Evolutionary conservation across 2,888 invertebrate genomes (phyloP).

Genomic region (Uropetala carovei): DNA sequence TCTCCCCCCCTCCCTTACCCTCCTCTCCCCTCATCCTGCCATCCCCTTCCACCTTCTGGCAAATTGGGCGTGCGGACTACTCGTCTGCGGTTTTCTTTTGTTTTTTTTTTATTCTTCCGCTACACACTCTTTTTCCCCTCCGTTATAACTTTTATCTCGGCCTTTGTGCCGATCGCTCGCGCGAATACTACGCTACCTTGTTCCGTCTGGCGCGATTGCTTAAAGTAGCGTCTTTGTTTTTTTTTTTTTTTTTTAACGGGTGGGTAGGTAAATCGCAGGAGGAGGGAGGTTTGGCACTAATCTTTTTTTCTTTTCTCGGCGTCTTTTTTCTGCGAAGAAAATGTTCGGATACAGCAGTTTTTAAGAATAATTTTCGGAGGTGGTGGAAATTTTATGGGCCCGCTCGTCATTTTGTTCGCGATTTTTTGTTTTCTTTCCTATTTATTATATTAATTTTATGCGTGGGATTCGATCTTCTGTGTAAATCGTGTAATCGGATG

Average conservation of each 20-base stretch:
- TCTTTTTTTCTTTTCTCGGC: background rate
- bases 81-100: background rate
- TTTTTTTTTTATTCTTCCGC: background rate
- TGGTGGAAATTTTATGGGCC: background rate
- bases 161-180: background rate
- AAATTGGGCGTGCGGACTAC: slow-evolving; percentile 1
- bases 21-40: background rate
- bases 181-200: background rate
- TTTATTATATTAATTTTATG: no score
- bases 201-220: background rate
- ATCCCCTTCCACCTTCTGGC: background rate
- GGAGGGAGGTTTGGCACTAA: no score
- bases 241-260: background rate
- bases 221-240: background rate
- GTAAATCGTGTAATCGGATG: no score
- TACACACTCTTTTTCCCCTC: background rate
- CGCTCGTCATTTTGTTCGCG: background rate
- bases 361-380: background rate
- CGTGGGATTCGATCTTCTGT: no score
- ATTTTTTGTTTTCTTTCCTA: background rate
- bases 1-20: background rate
- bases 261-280: background rate
- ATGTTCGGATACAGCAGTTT: background rate
- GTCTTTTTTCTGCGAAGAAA: background rate
- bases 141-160: background rate